phyloP scores from a whole-genome alignment of 1,140 invertebrate species.

The Lepidurus packardi region DNA sequence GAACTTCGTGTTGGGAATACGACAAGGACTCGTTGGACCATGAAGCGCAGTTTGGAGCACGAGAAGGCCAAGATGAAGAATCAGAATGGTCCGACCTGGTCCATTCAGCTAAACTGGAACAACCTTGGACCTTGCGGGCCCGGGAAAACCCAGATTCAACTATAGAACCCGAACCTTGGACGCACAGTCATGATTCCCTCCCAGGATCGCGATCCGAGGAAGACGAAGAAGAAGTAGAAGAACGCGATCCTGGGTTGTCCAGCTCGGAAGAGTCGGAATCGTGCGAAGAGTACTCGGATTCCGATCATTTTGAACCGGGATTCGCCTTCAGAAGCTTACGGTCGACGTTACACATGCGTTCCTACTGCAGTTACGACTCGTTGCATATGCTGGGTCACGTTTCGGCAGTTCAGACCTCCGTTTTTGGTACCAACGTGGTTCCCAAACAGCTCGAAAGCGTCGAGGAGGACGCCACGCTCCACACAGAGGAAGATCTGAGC shows the following conservation, averaged over 20 bases:
- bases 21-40: background rate
- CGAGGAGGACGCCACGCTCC: background rate
- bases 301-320: background rate
- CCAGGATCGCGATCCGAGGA: too few species aligned
- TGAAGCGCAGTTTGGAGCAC: background rate
- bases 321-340: constrained; percentile 38
- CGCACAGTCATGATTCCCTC: too few species aligned
- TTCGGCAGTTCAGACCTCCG: background rate
- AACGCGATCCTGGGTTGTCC: constrained; percentile 1
- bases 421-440: background rate
- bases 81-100: background rate
- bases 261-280: background rate
- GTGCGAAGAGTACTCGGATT: background rate
- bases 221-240: too few species aligned
- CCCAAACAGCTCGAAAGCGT: background rate
- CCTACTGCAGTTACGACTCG: constrained; percentile 49
- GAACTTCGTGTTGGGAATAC: constrained; percentile 1
- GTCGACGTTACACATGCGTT: constrained; percentile 42
- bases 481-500: background rate
- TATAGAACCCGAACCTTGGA: background rate
- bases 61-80: constrained; percentile 7
- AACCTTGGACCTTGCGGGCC: background rate
- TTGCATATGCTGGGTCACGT: constrained; percentile 38
- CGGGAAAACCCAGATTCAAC: background rate
- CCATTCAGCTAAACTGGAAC: background rate